phyloP scores from a whole-genome alignment of 2,888 invertebrate species.

The Callimorpha dominula region DNA sequence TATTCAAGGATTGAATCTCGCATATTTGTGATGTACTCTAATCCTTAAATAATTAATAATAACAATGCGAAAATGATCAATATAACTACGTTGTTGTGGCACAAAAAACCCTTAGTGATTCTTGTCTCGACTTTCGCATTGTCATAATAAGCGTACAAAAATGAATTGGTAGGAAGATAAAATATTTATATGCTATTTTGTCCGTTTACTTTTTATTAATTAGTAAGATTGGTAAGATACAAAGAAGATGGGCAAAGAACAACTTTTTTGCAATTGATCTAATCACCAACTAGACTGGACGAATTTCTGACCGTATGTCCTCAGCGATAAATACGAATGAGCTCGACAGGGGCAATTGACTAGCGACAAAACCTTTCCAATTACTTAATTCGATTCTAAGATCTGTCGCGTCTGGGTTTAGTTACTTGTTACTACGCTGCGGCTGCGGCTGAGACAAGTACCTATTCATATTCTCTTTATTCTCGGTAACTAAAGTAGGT shows the following conservation, averaged over 20 bases:
- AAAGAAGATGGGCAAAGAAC: background rate
- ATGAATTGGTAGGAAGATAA: no score
- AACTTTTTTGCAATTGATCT: background rate
- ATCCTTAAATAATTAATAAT: no score
- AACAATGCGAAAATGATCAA: no score
- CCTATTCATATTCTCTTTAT: slow-evolving; percentile 10
- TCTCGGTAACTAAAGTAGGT: slow-evolving; percentile 20
- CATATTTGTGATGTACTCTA: no score
- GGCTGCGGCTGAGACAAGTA: slow-evolving; percentile 25
- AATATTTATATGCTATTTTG: no score
- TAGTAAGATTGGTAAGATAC: no score
- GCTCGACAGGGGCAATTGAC: slow-evolving; percentile 71
- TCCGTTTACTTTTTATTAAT: no score
- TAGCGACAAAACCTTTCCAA: slow-evolving; percentile 74
- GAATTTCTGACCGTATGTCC: slow-evolving; percentile 54
- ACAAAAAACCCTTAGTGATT: no score
- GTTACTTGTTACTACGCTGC: slow-evolving; percentile 54
- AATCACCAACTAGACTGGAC: background rate
- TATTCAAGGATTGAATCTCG: no score
- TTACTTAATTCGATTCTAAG: slow-evolving; percentile 71
- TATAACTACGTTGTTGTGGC: no score
- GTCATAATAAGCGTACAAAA: no score
- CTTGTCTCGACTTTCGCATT: no score
- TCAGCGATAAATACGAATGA: slow-evolving; percentile 71
- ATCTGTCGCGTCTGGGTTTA: slow-evolving; percentile 47